These are phyloP conservation scores for Nerophis ophidion DNA, from an alignment of 2,113 vertebrate species.

Conservation along the genomic window DNA sequence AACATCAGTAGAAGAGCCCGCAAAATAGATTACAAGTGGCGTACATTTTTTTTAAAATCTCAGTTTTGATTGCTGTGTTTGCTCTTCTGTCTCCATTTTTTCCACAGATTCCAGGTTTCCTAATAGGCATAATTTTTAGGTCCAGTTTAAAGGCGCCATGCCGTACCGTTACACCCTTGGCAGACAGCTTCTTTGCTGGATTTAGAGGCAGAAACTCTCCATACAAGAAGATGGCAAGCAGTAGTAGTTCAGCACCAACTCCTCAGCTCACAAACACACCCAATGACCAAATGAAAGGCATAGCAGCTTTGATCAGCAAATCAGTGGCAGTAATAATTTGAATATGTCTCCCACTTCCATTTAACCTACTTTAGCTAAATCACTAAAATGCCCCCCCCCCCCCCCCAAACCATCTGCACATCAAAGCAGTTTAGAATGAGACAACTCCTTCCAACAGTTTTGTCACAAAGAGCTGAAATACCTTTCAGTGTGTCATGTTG, in stretches of 20 bases:
- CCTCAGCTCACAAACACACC: conserved; percentile 34
- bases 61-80: too few relatives aligned
- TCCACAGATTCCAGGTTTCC: too few relatives aligned
- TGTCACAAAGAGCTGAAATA: conserved; percentile 22
- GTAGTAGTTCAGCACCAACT: conserved; percentile 65
- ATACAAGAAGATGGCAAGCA: conserved; percentile 42
- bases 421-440: conserved; percentile 29
- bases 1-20: too few relatives aligned
- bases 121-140: too few relatives aligned
- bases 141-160: too few relatives aligned
- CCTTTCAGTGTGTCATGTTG: conserved; percentile 24
- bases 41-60: too few relatives aligned
- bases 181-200: too few relatives aligned
- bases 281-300: conserved; percentile 43
- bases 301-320: conserved; percentile 52
- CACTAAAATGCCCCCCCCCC: conserved; percentile 16
- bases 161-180: too few relatives aligned
- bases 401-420: conserved; percentile 4
- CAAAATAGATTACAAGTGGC: too few relatives aligned
- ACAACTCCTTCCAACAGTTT: conserved; percentile 14
- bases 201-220: conserved; percentile 28
- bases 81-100: too few relatives aligned
- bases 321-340: conserved; percentile 43
- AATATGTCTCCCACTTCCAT: conserved; percentile 39
- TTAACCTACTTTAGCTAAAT: conserved; percentile 51